Percentiles rank a stretch among this genome's conserved stretches.
phyloP scores from a whole-genome alignment of 2,797 vertebrate species.

The Molossus molossus region DNA sequence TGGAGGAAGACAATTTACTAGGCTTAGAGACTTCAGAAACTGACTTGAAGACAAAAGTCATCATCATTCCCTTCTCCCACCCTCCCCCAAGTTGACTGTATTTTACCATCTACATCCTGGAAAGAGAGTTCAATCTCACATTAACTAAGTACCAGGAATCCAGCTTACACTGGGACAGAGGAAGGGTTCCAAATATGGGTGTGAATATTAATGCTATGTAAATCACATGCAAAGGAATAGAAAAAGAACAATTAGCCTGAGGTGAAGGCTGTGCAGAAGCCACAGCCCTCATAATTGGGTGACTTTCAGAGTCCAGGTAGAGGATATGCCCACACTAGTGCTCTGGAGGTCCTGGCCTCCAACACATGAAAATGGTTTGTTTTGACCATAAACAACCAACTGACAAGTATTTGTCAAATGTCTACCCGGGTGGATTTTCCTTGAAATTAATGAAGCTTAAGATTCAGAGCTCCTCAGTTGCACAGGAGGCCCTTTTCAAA shows the following conservation, averaged over 20 bases:
- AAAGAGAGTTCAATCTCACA: slow-evolving; percentile 50
- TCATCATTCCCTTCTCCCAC: background rate
- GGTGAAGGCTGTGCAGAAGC: slow-evolving; percentile 46
- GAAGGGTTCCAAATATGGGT: slow-evolving; percentile 67
- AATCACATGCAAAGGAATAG: slow-evolving; percentile 73
- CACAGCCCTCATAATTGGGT: background rate
- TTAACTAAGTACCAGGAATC: slow-evolving; percentile 70
- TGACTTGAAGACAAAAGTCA: slow-evolving; percentile 60
- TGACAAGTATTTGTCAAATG: slow-evolving; percentile 9
- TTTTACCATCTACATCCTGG: slow-evolving; percentile 31
- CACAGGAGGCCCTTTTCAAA: slow-evolving; percentile 17
- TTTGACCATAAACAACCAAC: slow-evolving; percentile 41
- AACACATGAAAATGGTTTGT: background rate
- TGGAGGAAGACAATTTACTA: slow-evolving; percentile 1
- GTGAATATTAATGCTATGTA: slow-evolving; percentile 80
- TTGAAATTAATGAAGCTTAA: background rate
- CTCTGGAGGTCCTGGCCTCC: background rate
- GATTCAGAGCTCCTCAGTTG: background rate
- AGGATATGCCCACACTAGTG: background rate
- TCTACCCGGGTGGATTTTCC: slow-evolving; percentile 3
- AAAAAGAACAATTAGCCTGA: slow-evolving; percentile 75
- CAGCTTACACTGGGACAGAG: slow-evolving; percentile 59
- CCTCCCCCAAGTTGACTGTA: slow-evolving; percentile 22
- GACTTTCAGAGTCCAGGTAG: slow-evolving; percentile 25
- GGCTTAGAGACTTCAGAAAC: slow-evolving; percentile 59